A percentile compares a stretch with the other conserved stretches of the same genome.
Conservation (phyloP, 1,140 invertebrate species). For the Coelopa frigida region DNA sequence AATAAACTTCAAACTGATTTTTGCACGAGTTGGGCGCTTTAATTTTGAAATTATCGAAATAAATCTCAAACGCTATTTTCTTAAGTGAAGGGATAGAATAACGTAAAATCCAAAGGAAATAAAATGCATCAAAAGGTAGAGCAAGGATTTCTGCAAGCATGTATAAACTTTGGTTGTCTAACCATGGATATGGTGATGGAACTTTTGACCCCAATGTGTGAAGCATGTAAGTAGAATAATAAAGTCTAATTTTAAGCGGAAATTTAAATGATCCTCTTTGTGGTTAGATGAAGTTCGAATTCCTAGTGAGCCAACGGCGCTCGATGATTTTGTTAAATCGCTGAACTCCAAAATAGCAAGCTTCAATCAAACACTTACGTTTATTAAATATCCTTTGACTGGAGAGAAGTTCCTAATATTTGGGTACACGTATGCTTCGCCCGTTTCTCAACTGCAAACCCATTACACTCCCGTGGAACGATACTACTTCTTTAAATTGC, state of each 20-base stretch:
- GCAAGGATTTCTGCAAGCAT: slow-evolving; percentile 7
- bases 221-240: slow-evolving; percentile 12
- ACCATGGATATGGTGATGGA: neutral
- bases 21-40: too few species aligned
- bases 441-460: slow-evolving; percentile 8
- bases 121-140: too few species aligned
- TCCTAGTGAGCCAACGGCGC: neutral
- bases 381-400: slow-evolving; percentile 12
- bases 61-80: too few species aligned
- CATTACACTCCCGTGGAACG: slow-evolving; percentile 11
- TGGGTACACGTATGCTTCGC: neutral
- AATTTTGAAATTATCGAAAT: too few species aligned
- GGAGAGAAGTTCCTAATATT: slow-evolving; percentile 9
- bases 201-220: slow-evolving; percentile 4
- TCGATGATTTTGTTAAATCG: slow-evolving; percentile 8
- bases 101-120: too few species aligned
- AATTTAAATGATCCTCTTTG: neutral
- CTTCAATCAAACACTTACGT: slow-evolving; percentile 10
- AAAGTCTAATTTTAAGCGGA: neutral
- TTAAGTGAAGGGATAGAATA: too few species aligned
- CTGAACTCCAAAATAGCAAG: slow-evolving; percentile 9
- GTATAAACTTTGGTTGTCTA: slow-evolving; percentile 11
- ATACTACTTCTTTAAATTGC: slow-evolving; percentile 13
- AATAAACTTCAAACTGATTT: too few species aligned
- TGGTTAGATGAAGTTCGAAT: slow-evolving; percentile 10